Conservation (phyloP, 1,140 invertebrate genomes). For the Macrobrachium rosenbergii region DNA sequence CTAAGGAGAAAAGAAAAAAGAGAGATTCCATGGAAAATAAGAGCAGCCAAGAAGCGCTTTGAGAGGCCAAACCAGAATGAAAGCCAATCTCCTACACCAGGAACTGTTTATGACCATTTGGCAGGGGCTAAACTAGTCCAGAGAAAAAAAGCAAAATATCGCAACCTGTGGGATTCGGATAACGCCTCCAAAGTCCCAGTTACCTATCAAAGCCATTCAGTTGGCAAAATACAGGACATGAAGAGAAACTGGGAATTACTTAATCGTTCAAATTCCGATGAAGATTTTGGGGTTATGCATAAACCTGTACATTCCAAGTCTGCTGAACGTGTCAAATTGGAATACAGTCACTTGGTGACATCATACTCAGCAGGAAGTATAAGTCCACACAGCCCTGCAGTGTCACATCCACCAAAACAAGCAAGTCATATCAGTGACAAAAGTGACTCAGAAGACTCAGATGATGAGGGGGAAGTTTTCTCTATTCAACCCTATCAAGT, state of each 20-base stretch:
- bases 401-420: neutral
- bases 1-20: constrained; percentile 47
- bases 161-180: neutral
- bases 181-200: constrained; percentile 44
- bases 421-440: constrained; percentile 31
- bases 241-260: constrained; percentile 51
- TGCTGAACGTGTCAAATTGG: constrained; percentile 30
- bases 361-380: constrained; percentile 51
- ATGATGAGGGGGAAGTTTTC: constrained; percentile 65
- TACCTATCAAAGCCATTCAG: constrained; percentile 38
- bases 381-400: constrained; percentile 6
- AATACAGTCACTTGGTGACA: constrained; percentile 39
- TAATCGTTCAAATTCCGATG: constrained; percentile 29
- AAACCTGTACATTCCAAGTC: constrained; percentile 50
- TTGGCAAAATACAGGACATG: constrained; percentile 46
- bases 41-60: constrained; percentile 64
- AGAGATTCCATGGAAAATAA: constrained; percentile 66
- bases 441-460: constrained; percentile 58
- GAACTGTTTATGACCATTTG: constrained; percentile 12
- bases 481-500: constrained; percentile 53
- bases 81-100: neutral
- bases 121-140: constrained; percentile 37
- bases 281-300: constrained; percentile 54
- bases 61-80: constrained; percentile 27
- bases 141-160: neutral